Evolutionary conservation across 2,888 invertebrate species (phyloP).

Genomic region (Tromatobia lineatoria): DNA sequence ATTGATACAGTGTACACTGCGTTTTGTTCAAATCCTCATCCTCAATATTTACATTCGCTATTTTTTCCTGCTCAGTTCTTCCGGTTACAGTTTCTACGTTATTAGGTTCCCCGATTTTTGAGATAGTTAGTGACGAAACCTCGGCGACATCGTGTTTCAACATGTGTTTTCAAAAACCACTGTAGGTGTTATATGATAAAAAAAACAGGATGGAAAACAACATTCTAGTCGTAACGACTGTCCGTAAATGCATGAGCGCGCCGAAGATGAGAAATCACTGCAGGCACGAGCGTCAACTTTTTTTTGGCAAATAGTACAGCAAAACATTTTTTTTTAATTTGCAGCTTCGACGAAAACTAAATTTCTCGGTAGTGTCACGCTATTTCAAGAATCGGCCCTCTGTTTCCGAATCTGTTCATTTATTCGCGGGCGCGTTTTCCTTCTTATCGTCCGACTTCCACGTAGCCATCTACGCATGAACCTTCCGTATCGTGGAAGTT

Average conservation of each 20-base stretch:
- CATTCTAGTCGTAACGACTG: slow-evolving; percentile 23
- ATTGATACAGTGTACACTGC: too few species aligned
- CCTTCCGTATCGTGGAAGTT: slow-evolving; percentile 66
- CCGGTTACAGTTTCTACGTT: not conserved
- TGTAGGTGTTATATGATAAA: not conserved
- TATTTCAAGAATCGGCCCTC: not conserved
- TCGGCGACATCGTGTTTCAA: not conserved
- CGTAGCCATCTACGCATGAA: slow-evolving; percentile 59
- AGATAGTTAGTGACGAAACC: not conserved
- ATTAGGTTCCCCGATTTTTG: not conserved
- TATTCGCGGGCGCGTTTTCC: slow-evolving; percentile 32
- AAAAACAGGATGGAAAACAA: slow-evolving; percentile 7
- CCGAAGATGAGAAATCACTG: slow-evolving; percentile 34
- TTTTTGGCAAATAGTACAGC: slow-evolving; percentile 6
- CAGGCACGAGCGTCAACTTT: not conserved
- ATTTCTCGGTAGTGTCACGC: not conserved
- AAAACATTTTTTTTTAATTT: slow-evolving; percentile 23
- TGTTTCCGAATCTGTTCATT: too few species aligned
- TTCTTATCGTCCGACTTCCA: slow-evolving; percentile 5
- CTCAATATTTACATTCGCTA: slow-evolving; percentile 10
- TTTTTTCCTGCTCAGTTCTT: not conserved
- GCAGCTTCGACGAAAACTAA: not conserved
- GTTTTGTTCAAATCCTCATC: too few species aligned
- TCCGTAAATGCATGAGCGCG: slow-evolving; percentile 33
- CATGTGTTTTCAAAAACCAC: slow-evolving; percentile 11